Conservation (phyloP, 2,888 invertebrate species). For the Acronicta leporina region DNA sequence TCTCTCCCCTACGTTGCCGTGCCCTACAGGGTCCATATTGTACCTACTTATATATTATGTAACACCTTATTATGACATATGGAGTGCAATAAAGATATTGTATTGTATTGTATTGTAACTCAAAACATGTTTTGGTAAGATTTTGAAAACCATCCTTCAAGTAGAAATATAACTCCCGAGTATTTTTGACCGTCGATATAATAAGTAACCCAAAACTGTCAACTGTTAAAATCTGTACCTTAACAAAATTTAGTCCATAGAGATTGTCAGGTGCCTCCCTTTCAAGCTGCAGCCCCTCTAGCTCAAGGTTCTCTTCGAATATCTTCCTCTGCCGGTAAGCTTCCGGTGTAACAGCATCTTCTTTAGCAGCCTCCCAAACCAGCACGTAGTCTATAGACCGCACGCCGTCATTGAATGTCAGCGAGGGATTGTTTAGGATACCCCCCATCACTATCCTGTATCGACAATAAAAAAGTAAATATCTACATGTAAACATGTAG, state of each 20-base stretch:
- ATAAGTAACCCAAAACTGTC: too few relatives aligned
- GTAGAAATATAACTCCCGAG: too few relatives aligned
- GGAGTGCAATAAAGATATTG: too few relatives aligned
- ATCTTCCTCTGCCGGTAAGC: conserved; percentile 87
- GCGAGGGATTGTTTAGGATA: conserved; percentile 84
- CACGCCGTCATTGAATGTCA: conserved; percentile 92
- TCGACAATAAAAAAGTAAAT: conserved; percentile 7
- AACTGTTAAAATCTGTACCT: conserved; percentile 83
- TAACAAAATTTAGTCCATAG: conserved; percentile 93
- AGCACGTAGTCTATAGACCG: conserved; percentile 94
- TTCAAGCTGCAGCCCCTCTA: conserved; percentile 93
- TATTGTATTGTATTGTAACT: too few relatives aligned
- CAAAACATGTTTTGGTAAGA: too few relatives aligned
- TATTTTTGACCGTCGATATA: too few relatives aligned
- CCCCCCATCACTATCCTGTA: conserved; percentile 82
- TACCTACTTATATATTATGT: too few relatives aligned
- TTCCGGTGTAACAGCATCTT: conserved; percentile 82
- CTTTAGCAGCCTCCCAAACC: conserved; percentile 91
- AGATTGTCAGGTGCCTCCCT: conserved; percentile 90
- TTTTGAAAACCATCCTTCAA: too few relatives aligned
- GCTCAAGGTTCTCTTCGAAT: conserved; percentile 92
- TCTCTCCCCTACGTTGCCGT: too few relatives aligned
- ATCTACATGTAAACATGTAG: not conserved
- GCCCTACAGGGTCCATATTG: too few relatives aligned
- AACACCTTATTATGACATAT: too few relatives aligned